Percentiles rank a stretch among this genome's conserved stretches.
These are phyloP conservation scores for Drepana falcataria DNA, from an alignment of 2,888 invertebrate species.

Conservation along the genomic window DNA sequence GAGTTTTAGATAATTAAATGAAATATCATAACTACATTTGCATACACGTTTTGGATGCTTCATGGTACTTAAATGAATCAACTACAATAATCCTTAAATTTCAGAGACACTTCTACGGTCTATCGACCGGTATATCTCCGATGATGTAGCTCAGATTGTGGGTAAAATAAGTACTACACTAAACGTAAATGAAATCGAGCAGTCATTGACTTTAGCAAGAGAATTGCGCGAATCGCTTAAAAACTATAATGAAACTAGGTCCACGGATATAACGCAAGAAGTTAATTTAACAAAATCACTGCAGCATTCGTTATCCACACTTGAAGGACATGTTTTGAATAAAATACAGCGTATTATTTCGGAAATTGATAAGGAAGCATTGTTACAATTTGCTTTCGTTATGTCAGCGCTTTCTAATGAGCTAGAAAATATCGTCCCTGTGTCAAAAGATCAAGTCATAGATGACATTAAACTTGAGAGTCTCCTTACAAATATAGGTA, in stretches of 20 bases:
- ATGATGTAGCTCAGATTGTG: slow-evolving; percentile 1
- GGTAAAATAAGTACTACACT: slow-evolving; percentile 1
- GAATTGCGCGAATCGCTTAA: background rate
- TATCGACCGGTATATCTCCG: slow-evolving; percentile 4
- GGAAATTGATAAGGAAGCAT: background rate
- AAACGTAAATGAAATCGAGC: background rate
- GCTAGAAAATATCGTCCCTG: background rate
- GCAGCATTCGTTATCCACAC: background rate
- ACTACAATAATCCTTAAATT: background rate
- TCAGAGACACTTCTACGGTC: slow-evolving; percentile 4
- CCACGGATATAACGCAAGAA: background rate
- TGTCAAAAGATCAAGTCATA: background rate
- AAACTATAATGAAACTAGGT: background rate
- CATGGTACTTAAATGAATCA: background rate
- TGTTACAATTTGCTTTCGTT: background rate
- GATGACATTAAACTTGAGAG: background rate
- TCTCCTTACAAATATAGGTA: too few species aligned
- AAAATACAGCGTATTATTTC: background rate
- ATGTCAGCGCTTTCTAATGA: background rate
- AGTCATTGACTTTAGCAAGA: background rate
- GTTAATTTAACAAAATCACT: background rate
- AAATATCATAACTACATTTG: too few species aligned
- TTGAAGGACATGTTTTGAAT: background rate
- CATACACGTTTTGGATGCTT: too few species aligned
- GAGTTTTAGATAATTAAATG: too few species aligned